These are phyloP conservation scores for Hapalemur alaotrensis DNA, from an alignment of 2,797 vertebrate genomes.

Conservation along the genomic window DNA sequence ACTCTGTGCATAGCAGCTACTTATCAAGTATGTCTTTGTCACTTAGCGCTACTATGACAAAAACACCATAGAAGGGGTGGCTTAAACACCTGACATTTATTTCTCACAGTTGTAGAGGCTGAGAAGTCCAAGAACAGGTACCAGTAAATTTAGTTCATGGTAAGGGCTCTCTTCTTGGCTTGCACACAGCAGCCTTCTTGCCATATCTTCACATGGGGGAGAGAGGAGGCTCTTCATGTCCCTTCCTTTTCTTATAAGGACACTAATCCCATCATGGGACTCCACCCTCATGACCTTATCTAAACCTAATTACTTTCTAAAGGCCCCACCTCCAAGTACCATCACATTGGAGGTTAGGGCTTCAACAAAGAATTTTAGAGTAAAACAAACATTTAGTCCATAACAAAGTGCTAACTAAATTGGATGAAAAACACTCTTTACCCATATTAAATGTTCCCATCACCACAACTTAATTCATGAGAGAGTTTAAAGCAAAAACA, in stretches of 20 bases:
- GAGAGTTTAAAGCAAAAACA: conserved; percentile 38
- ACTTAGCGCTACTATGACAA: neutral
- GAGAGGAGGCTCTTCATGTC: neutral
- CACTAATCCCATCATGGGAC: neutral
- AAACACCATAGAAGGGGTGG: neutral
- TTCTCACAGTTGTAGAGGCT: neutral
- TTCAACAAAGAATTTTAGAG: neutral
- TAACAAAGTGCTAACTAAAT: neutral
- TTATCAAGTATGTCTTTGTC: neutral
- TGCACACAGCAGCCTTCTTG: neutral
- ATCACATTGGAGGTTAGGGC: neutral
- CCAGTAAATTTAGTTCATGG: neutral
- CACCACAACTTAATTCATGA: neutral
- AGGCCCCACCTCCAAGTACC: neutral
- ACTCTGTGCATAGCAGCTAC: neutral
- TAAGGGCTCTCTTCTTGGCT: neutral
- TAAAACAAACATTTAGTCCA: neutral
- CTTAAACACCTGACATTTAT: neutral
- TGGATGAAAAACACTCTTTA: neutral
- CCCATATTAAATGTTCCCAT: neutral
- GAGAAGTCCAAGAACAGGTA: neutral
- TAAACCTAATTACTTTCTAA: neutral
- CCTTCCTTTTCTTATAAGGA: neutral
- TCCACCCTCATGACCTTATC: neutral
- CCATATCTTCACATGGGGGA: neutral